Base-by-base conservation (phyloP, 2,797 vertebrate genomes). In the Gymnopithys bicolor region DNA sequence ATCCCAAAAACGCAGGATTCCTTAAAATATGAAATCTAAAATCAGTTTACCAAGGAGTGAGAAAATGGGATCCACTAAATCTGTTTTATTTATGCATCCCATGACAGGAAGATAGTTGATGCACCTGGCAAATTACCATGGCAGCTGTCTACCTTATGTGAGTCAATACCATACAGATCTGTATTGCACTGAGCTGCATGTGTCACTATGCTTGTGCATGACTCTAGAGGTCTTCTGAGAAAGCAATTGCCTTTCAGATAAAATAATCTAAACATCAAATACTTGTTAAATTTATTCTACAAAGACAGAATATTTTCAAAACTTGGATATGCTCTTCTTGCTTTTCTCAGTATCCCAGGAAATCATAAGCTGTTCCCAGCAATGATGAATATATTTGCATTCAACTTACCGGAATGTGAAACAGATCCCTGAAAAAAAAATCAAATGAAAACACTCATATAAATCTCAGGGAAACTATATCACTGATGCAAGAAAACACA, bases 71-170 rank as follows among this genome's bases (percentile, higher is more conserved):
- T 93, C 33, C 79, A 79, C 5, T 74, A 80, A 95, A 43, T 90
- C 94, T 91, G 28, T 93, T 83, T 94, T 94, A 52, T 63, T 97
- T 92, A 60, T 93, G 59, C 66, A 96, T 94, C 84, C 84, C 48
- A 78, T 79, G 91, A 94, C 87, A 94, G 81, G 75, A 84, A 89
- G 30, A n/a, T 49, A 53, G 56, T 48, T 60, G 81, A 70, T 94
- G 73, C 82, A 94, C 58, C 39, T 69, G 75, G 21, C 10, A 89
- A 60, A 68, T 92, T 88, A 66, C 79, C 84, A 95, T 66, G 60
- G 51, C 48, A 89, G 43, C 80, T 93, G 90, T 83, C 84, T 84
- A 75, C 71, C 43, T 43, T 83, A 37, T 83, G 70, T 15, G 5
- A 80, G 59, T 81, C 67, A 52, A 75, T 64, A 93, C 60, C 83